These are phyloP conservation scores for Charanyca ferruginea DNA, from an alignment of 2,888 invertebrate genomes.

Conservation along the genomic window DNA sequence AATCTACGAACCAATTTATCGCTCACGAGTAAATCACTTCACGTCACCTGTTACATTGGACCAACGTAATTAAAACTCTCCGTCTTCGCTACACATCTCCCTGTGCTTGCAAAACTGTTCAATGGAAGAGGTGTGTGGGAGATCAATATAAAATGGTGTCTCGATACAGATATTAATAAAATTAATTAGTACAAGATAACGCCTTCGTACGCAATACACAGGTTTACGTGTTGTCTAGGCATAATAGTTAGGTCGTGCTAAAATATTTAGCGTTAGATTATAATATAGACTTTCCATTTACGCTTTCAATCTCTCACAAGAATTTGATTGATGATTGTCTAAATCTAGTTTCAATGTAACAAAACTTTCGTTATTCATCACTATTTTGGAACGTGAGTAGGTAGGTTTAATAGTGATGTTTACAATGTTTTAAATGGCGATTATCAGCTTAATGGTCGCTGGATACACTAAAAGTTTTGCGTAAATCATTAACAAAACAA, in stretches of 20 bases:
- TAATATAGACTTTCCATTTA: slow-evolving; percentile 1
- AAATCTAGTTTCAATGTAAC: neutral
- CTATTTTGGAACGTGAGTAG: neutral
- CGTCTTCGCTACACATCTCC: slow-evolving; percentile 29
- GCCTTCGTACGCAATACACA: slow-evolving; percentile 60
- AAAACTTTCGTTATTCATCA: neutral
- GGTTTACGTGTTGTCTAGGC: slow-evolving; percentile 42
- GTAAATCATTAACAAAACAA: no score
- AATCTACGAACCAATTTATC: slow-evolving; percentile 72
- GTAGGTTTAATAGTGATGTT: neutral
- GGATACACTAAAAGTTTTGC: no score
- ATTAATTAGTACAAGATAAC: slow-evolving; percentile 81
- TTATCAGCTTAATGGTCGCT: no score
- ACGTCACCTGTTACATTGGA: slow-evolving; percentile 73
- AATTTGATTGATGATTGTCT: slow-evolving; percentile 3
- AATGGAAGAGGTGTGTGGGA: slow-evolving; percentile 22
- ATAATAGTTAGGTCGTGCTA: slow-evolving; percentile 38
- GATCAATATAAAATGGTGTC: slow-evolving; percentile 66
- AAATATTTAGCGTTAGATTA: slow-evolving; percentile 29
- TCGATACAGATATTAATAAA: slow-evolving; percentile 73
- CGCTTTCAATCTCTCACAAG: slow-evolving; percentile 1
- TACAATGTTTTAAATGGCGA: neutral
- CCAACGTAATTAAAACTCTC: slow-evolving; percentile 65
- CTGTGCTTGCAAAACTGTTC: slow-evolving; percentile 4
- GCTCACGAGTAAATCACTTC: slow-evolving; percentile 74